phyloP scores from a whole-genome alignment of 1,140 invertebrate species.

The Lutraria rhynchaena region DNA sequence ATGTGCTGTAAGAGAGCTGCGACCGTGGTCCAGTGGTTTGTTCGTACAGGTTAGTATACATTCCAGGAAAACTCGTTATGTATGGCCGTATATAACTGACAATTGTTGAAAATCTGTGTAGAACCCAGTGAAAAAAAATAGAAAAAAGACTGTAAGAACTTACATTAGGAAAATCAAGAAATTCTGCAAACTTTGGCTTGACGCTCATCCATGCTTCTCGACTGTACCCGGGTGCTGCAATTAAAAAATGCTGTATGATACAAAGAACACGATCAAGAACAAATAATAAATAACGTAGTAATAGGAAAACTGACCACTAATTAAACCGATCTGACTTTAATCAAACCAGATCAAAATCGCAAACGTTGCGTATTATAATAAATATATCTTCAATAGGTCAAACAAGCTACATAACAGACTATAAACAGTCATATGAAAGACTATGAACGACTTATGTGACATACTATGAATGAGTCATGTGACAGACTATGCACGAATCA shows the following conservation, averaged over 20 bases:
- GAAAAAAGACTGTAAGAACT: too few relatives aligned
- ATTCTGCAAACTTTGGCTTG: slow-evolving; percentile 76
- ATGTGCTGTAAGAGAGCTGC: too few relatives aligned
- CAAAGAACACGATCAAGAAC: not conserved
- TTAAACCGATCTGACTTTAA: not conserved
- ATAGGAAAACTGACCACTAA: not conserved
- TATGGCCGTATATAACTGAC: too few relatives aligned
- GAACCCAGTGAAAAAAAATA: too few relatives aligned
- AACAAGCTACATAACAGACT: not conserved
- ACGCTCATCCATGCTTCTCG: slow-evolving; percentile 79
- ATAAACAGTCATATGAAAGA: not conserved
- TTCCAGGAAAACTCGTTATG: too few relatives aligned
- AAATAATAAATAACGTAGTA: not conserved
- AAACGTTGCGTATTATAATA: not conserved
- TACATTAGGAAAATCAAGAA: slow-evolving; percentile 83
- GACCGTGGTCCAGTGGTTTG: too few relatives aligned
- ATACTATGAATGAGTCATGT: too few relatives aligned
- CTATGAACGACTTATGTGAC: too few relatives aligned
- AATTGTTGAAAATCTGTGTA: too few relatives aligned
- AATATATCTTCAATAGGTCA: not conserved
- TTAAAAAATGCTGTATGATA: not conserved
- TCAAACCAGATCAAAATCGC: not conserved
- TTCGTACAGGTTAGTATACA: too few relatives aligned
- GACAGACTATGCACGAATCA: too few relatives aligned
- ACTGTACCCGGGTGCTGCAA: slow-evolving; percentile 79